Base-by-base conservation (phyloP, 1,140 invertebrate genomes). In the Drosophila triauraria region DNA sequence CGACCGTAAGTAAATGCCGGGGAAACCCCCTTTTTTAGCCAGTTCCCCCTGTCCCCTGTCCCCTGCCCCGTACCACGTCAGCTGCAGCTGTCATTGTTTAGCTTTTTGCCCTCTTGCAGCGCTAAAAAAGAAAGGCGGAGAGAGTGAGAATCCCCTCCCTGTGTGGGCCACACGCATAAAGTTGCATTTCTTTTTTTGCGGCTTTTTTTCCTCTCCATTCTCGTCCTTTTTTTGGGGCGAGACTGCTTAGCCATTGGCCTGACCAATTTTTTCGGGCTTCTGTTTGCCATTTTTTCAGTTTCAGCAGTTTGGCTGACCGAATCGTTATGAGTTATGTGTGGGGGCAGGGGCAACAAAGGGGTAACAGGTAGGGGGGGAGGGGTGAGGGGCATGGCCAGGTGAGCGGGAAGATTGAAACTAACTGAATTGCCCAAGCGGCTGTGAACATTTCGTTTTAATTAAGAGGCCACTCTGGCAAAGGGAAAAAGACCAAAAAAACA, bases 61-160 rank as follows among this genome's bases (percentile, higher is more conserved):
- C 42, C 35, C 53, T 46, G 5, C 56, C 35, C 46, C 10, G 42
- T 13, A 5, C 35, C 63, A 53, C 74, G 84, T 83, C 84, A 88
- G 80, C 84, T 87, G 84, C 84, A 87, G 84, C 80, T 80, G 82
- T 86, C 78, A 86, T 86, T 86, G 77, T 84, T 85, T 84, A 85
- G 82, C 78, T 85, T 85, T 85, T 85, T 85, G 82, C 82, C 74
- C 74, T 76, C 71, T 57, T 57, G 62, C 40, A 50, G 60, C 10
- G 9, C 35, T 67, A 23, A 70, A 74, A 75, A 72, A 76, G 76
- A 30, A 38, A 23, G 12, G 7, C 23, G 9, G 8, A 10, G 32
- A 35, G 30, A 8, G 35, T 20, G 20, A 56, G 46, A 63, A 17
- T 59, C 44, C 50, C 46, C 74, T 32, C 0, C 46, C 6, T 68